A percentile compares a stretch with the other conserved stretches of the same genome.
phyloP scores from a whole-genome alignment of 2,888 invertebrate genomes.

The Cheilosia variabilis region DNA sequence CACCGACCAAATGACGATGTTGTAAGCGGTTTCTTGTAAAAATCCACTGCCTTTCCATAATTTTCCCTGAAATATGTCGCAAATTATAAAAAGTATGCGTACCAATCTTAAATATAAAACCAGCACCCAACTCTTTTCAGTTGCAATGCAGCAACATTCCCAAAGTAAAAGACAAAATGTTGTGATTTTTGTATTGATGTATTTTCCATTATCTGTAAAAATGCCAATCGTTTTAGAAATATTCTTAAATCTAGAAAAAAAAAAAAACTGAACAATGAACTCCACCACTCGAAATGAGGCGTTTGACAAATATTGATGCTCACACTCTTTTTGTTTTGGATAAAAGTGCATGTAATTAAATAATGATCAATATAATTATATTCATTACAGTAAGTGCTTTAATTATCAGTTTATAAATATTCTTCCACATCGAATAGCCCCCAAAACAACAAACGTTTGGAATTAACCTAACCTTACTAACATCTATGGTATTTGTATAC shows the following conservation, averaged over 20 bases:
- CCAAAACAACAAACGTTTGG: constrained; percentile 23
- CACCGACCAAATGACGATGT: no score
- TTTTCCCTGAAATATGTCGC: no score
- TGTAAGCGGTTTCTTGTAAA: no score
- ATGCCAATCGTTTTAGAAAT: constrained; percentile 52
- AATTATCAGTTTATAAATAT: constrained; percentile 33
- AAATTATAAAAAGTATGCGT: no score
- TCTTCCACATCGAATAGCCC: constrained; percentile 26
- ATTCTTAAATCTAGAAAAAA: constrained; percentile 38
- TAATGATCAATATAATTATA: not conserved
- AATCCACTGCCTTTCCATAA: no score
- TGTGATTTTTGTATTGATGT: constrained; percentile 21
- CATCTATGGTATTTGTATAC: constrained; percentile 31
- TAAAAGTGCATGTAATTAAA: constrained; percentile 37
- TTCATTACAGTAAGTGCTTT: constrained; percentile 12
- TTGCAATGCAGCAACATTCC: not conserved
- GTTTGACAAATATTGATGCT: not conserved
- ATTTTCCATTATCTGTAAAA: constrained; percentile 54
- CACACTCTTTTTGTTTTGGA: not conserved
- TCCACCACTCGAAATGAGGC: constrained; percentile 51
- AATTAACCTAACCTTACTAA: constrained; percentile 45
- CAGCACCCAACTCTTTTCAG: not conserved
- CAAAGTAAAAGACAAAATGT: constrained; percentile 16
- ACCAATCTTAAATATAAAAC: not conserved
- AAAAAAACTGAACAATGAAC: constrained; percentile 51